Evolutionary conservation across 2,113 vertebrate genomes (phyloP).

Genomic region (Cynocephalus volans): DNA sequence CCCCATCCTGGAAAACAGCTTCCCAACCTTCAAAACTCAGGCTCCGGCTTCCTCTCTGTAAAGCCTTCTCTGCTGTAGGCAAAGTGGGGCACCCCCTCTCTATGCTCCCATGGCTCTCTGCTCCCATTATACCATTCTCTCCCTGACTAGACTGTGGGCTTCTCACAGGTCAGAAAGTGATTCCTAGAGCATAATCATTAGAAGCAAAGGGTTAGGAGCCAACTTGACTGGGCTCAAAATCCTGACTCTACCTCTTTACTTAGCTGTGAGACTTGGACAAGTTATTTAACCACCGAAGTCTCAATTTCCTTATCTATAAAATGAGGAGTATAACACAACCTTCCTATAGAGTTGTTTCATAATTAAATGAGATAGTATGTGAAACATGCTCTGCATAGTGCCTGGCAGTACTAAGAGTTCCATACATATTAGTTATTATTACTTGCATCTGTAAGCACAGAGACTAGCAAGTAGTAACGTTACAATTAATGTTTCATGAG

Average conservation of each 20-base stretch:
- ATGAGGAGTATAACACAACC: not conserved
- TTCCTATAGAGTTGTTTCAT: not conserved
- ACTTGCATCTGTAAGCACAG: not conserved
- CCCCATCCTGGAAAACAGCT: not conserved
- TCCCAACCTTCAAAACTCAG: not conserved
- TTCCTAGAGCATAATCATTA: not conserved
- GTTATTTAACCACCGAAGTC: not conserved
- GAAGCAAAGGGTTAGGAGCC: not conserved
- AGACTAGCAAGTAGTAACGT: not conserved
- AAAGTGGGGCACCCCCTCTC: not conserved
- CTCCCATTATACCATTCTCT: not conserved
- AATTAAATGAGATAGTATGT: not conserved
- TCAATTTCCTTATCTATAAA: slow-evolving; percentile 25
- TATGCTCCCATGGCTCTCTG: not conserved
- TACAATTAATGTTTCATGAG: not conserved
- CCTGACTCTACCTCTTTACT: not conserved
- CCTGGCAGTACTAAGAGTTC: not conserved
- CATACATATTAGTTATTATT: not conserved
- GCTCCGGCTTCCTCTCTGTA: not conserved
- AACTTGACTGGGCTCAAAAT: not conserved
- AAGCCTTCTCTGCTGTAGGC: not conserved
- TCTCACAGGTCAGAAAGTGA: not conserved
- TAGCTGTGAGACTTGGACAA: not conserved
- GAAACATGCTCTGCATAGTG: not conserved
- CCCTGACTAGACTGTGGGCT: fast-evolving